Evolutionary conservation across 2,797 vertebrate genomes (phyloP), one percentile per base, ranked within the genome.

Genomic region (Sphenodon punctatus): DNA sequence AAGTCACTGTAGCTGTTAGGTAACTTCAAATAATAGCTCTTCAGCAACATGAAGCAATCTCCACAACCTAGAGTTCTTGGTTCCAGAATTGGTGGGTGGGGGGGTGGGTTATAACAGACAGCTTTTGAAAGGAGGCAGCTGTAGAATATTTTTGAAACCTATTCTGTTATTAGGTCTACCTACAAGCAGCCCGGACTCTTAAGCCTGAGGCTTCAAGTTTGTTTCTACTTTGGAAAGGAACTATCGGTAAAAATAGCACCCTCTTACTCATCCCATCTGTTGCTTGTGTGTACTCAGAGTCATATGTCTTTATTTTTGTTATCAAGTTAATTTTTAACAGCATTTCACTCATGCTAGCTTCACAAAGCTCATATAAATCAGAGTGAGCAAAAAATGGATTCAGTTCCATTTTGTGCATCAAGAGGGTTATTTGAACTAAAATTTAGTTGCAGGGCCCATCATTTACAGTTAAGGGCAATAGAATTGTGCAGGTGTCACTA

Each of bases 121-220:
- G 13, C 59, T 82, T 67, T 66, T 67, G 30, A 66, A 74, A 87
- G 67, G 0, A 78, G 46, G 82, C 80, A 75, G 41, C 42, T 63
- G 43, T 86, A 66, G 80, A 84, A 66, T 3, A 16, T 46, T 59
- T 30, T 58, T n/a, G 17, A 14, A 61, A 82, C 19, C 45, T 10
- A 58, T 3, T 20, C 27, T 22, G 20, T 51, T 75, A 74, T 20
- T 73, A 73, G 1, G n/a, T n/a, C n/a, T n/a, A n/a, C 10, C 27
- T 7, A 39, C 59, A 59, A 75, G 53, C 38, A 12, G 55, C 39
- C 10, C 22, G 80, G 45, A 30, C 42, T 88, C 80, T 48, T 85
- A 53, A 72, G 17, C 20, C 49, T 65, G 3, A 1, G 48, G 17
- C 48, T 75, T 75, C 58, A 34, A 25, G 8, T 73, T 6, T 27